These are phyloP conservation scores for Danaus chrysippus DNA, from an alignment of 2,888 invertebrate species.

Conservation along the genomic window DNA sequence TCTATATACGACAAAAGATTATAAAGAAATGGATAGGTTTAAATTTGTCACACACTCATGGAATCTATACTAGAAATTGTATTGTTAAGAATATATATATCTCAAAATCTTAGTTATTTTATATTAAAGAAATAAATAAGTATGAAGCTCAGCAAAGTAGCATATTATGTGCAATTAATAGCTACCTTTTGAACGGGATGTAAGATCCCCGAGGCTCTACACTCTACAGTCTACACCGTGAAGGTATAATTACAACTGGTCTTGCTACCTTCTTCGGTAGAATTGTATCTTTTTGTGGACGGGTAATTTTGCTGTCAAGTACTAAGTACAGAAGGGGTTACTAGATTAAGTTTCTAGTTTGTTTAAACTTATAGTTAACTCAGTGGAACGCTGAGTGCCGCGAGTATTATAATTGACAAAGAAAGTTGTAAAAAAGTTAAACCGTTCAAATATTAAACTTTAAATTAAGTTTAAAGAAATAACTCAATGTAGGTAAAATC, in stretches of 20 bases:
- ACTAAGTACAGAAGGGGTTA: neutral
- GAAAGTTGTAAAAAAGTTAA: too few species aligned
- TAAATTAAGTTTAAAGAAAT: neutral
- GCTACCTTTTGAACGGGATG: constrained; percentile 1
- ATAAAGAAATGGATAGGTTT: too few species aligned
- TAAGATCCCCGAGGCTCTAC: neutral
- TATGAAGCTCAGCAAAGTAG: neutral
- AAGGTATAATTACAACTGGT: neutral
- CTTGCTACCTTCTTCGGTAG: constrained; percentile 1
- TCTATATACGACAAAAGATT: too few species aligned
- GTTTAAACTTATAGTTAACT: too few species aligned
- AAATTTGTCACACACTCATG: too few species aligned
- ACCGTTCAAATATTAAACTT: neutral
- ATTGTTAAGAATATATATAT: too few species aligned
- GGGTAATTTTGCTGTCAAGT: constrained; percentile 5
- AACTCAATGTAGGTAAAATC: neutral
- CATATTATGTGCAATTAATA: neutral
- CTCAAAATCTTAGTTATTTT: too few species aligned
- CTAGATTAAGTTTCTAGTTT: neutral
- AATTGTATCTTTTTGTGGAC: neutral
- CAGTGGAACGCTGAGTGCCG: too few species aligned
- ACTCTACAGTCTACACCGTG: neutral
- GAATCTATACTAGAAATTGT: too few species aligned
- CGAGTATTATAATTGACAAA: too few species aligned
- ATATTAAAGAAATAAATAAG: too few species aligned